A percentile compares a stretch with the other conserved stretches of the same genome.
phyloP scores from a whole-genome alignment of 2,888 invertebrate species.

The Scaptomyza polygonia region DNA sequence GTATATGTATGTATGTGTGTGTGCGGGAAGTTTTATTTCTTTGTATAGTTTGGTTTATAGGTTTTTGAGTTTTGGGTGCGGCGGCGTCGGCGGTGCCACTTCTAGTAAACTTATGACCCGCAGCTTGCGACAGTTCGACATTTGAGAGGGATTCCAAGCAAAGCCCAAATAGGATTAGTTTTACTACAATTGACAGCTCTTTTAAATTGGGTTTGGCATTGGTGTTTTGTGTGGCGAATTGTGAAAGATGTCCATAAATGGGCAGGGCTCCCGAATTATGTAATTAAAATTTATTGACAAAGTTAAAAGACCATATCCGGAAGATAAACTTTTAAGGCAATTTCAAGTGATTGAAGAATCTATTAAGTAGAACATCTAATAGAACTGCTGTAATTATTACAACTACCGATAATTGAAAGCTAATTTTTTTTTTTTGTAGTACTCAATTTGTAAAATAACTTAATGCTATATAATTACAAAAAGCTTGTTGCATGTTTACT shows the following conservation, averaged over 20 bases:
- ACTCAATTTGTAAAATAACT: slow-evolving; percentile 19
- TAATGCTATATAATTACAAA: slow-evolving; percentile 24
- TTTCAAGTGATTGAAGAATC: too few relatives aligned
- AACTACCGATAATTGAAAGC: too few relatives aligned
- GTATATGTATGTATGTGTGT: too few relatives aligned
- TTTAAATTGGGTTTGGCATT: slow-evolving; percentile 41
- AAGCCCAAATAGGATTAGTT: slow-evolving; percentile 68
- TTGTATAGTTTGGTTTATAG: slow-evolving; percentile 73
- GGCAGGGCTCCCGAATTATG: slow-evolving; percentile 45
- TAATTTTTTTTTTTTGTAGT: too few relatives aligned
- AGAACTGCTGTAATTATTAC: too few relatives aligned
- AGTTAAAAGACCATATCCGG: slow-evolving; percentile 40
- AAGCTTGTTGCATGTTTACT: slow-evolving; percentile 15
- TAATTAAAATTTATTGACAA: slow-evolving; percentile 41
- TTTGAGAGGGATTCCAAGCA: slow-evolving; percentile 36
- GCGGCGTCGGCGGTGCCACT: too few relatives aligned
- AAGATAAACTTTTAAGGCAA: slow-evolving; percentile 17
- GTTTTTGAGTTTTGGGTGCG: slow-evolving; percentile 59
- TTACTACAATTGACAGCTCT: slow-evolving; percentile 53
- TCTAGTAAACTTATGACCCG: slow-evolving; percentile 54
- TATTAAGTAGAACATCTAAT: too few relatives aligned
- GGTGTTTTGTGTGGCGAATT: slow-evolving; percentile 55
- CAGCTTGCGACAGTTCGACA: slow-evolving; percentile 42
- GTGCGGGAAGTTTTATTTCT: slow-evolving; percentile 49
- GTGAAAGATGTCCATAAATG: slow-evolving; percentile 43